A percentile compares a stretch with the other conserved stretches of the same genome.
Evolutionary conservation across 2,888 invertebrate species (phyloP).

Genomic region (Blastobasis adustella): DNA sequence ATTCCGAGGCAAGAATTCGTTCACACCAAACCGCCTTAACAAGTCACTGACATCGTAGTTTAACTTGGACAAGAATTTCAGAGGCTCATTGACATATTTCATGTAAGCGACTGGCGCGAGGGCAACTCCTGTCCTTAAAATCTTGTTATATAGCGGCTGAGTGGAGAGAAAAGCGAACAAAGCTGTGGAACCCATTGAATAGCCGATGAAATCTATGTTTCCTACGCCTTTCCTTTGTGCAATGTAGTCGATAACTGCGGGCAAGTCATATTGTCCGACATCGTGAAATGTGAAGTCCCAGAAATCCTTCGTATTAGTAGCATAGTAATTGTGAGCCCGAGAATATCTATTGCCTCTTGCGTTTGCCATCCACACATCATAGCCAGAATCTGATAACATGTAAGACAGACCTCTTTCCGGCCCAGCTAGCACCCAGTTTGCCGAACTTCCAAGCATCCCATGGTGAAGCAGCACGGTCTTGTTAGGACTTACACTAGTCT

Average conservation of each 20-base stretch:
- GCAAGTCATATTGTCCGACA: slow-evolving; percentile 89
- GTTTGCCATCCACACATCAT: slow-evolving; percentile 90
- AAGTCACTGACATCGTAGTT: slow-evolving; percentile 76
- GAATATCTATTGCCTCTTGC: slow-evolving; percentile 87
- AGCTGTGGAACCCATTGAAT: slow-evolving; percentile 92
- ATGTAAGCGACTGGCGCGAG: slow-evolving; percentile 83
- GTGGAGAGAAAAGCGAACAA: slow-evolving; percentile 82
- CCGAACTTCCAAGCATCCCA: slow-evolving; percentile 85
- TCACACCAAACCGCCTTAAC: slow-evolving; percentile 77
- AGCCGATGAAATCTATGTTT: slow-evolving; percentile 85
- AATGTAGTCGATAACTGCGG: slow-evolving; percentile 86
- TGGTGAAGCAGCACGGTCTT: slow-evolving; percentile 84
- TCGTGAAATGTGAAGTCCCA: slow-evolving; percentile 92
- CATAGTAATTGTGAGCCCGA: slow-evolving; percentile 74
- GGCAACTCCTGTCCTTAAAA: slow-evolving; percentile 79
- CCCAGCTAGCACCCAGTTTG: slow-evolving; percentile 84
- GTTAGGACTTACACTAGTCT: slow-evolving; percentile 23
- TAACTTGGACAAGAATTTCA: slow-evolving; percentile 79
- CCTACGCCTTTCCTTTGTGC: slow-evolving; percentile 54
- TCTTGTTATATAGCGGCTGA: slow-evolving; percentile 79
- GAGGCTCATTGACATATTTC: slow-evolving; percentile 78
- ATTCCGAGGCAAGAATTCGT: slow-evolving; percentile 83
- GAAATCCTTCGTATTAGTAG: slow-evolving; percentile 73
- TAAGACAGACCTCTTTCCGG: slow-evolving; percentile 78
- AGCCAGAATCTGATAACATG: slow-evolving; percentile 79